Conservation (phyloP, 2,888 invertebrate species). For the Pandemis heparana region DNA sequence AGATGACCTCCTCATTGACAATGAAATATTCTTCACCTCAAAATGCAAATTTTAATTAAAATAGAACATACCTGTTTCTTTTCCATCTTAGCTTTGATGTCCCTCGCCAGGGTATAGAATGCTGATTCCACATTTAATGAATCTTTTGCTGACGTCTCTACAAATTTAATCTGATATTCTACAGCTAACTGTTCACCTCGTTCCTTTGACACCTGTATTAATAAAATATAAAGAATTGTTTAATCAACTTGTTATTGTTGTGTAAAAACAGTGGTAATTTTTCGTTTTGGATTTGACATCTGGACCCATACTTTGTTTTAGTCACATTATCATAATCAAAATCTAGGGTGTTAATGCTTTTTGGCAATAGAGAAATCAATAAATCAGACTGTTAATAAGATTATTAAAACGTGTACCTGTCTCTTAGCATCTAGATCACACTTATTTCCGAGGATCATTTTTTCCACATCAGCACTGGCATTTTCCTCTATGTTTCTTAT, state of each 20-base stretch:
- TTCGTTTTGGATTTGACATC: neutral
- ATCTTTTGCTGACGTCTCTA: constrained; percentile 99
- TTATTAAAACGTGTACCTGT: constrained; percentile 85
- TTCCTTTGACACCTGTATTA: constrained; percentile 93
- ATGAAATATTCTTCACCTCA: neutral
- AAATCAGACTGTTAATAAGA: neutral
- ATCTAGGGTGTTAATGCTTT: neutral
- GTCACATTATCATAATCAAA: too few relatives aligned
- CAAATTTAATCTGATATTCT: constrained; percentile 99
- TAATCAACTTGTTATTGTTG: too few relatives aligned
- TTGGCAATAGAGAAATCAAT: neutral
- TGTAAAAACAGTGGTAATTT: too few relatives aligned
- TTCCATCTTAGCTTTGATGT: constrained; percentile 99
- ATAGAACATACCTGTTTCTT: constrained; percentile 95
- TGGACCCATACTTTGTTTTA: too few relatives aligned
- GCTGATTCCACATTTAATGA: constrained; percentile 99
- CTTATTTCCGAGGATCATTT: constrained; percentile 99
- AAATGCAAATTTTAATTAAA: neutral
- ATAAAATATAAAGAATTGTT: neutral
- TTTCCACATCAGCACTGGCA: constrained; percentile 99
- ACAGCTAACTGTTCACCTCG: constrained; percentile 98
- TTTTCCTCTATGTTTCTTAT: constrained; percentile 99
- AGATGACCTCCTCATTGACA: too few relatives aligned
- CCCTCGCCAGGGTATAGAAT: constrained; percentile 98
- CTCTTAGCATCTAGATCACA: constrained; percentile 98